Evolutionary conservation across 1,140 invertebrate genomes (phyloP), one percentile per base, ranked within the genome.

Genomic region (Ooceraea biroi): DNA sequence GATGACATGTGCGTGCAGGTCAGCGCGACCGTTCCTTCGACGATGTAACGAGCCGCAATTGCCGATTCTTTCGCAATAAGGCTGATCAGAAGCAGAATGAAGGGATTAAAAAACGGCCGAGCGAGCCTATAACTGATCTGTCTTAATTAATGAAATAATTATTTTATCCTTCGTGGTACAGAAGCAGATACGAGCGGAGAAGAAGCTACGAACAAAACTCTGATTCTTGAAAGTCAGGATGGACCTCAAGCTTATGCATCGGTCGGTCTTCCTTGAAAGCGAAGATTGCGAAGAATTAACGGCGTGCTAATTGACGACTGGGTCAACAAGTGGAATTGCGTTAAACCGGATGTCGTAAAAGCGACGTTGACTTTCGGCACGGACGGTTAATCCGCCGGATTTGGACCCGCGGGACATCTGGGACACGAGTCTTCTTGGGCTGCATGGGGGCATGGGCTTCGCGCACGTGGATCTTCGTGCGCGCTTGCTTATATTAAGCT

Each of bases 311-410:
- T 3, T 68, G 68, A 44, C 7, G 50, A 50, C 10, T 19, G 22
- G 14, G 19, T 55, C 17, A 41, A 41, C 11, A 85, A 77, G 57
- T 66, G 74, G 48, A 85, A 85, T 86, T 68, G 60, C 72, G 63
- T 85, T 27, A 74, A 74, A 73, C 60, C 85, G 86, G 83, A 90
- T 36, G 86, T 91, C 83, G 74, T 88, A 85, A 91, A 90, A 83
- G 17, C 25, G 5, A 12, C 50, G n/a, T 71, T 60, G 46, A 73
- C 8, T 46, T 4, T 44, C 63, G 25, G 44, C 36, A 7, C 36
- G 36, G 7, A 36, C 36, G 36, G 36, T 7, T 36, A 36, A 36
- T 36, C 48, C 41, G 60, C 72, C 84, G 71, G 86, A 90, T 91
- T 91, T 88, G 89, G 82, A 85, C 66, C 66, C 27, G 55, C 66